Evolutionary conservation across 2,113 vertebrate species (phyloP).

Genomic region (Bostrychus sinensis): DNA sequence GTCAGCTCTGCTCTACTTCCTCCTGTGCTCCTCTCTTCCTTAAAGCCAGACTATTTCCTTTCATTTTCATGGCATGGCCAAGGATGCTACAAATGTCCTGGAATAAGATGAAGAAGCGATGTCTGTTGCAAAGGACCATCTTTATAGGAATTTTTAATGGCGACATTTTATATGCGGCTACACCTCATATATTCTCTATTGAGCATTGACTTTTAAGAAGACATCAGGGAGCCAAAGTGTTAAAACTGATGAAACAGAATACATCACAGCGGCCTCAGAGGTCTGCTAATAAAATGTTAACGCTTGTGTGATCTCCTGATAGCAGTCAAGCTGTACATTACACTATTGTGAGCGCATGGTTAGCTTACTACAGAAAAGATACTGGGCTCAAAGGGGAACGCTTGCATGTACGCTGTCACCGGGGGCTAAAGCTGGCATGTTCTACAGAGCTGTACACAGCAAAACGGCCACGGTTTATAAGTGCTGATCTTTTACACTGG

Average conservation of each 20-base stretch:
- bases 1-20: slow-evolving; percentile 32
- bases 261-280: slow-evolving; percentile 37
- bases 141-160: slow-evolving; percentile 53
- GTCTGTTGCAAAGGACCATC: slow-evolving; percentile 34
- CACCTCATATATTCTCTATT: slow-evolving; percentile 53
- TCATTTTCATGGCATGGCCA: slow-evolving; percentile 41
- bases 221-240: slow-evolving; percentile 52
- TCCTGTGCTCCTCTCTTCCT: slow-evolving; percentile 15
- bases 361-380: slow-evolving; percentile 43
- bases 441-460: background rate
- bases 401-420: background rate
- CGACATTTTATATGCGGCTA: slow-evolving; percentile 62
- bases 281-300: slow-evolving; percentile 57
- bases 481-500: slow-evolving; percentile 4
- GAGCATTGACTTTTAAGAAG: slow-evolving; percentile 49
- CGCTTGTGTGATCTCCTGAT: slow-evolving; percentile 31
- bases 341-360: slow-evolving; percentile 39
- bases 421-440: background rate
- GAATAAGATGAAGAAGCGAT: slow-evolving; percentile 22
- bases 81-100: slow-evolving; percentile 25
- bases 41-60: slow-evolving; percentile 36
- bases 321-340: slow-evolving; percentile 54
- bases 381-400: slow-evolving; percentile 9
- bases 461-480: background rate
- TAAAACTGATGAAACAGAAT: slow-evolving; percentile 62